Conservation (phyloP, 2,797 vertebrate species). For the Liparis tanakae region DNA sequence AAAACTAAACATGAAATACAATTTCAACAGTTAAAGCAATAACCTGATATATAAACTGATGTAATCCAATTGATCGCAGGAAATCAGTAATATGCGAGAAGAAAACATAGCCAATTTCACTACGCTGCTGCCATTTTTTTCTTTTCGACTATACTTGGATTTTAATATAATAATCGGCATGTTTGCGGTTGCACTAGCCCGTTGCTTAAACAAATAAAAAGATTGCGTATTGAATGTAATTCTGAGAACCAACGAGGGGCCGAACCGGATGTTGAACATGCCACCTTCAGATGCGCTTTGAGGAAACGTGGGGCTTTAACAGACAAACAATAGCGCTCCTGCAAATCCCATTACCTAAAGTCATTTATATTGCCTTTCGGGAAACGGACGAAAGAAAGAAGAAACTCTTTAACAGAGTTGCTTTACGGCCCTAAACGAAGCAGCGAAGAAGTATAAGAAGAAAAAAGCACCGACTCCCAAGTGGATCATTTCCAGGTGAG, state of each 20-base stretch:
- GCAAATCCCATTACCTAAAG: slow-evolving; percentile 47
- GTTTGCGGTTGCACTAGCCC: background rate
- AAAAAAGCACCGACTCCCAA: slow-evolving; percentile 19
- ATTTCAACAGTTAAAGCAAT: background rate
- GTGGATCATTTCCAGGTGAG: slow-evolving; percentile 66
- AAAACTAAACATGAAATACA: background rate
- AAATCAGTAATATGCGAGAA: background rate
- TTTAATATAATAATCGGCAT: background rate
- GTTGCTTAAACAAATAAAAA: background rate
- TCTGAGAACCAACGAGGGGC: slow-evolving; percentile 41
- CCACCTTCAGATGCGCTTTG: slow-evolving; percentile 64
- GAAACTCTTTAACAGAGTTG: background rate
- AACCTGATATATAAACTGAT: background rate
- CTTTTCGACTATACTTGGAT: background rate
- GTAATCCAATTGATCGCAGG: background rate
- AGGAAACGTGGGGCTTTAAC: slow-evolving; percentile 71
- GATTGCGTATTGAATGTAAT: background rate
- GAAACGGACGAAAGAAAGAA: slow-evolving; percentile 2
- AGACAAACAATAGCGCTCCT: slow-evolving; percentile 72
- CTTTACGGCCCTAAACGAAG: background rate
- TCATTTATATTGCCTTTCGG: slow-evolving; percentile 33
- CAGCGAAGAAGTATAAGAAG: background rate
- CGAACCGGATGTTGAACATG: slow-evolving; percentile 71
- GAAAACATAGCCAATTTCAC: background rate
- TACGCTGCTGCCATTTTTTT: background rate